Conservation (phyloP, 2,888 invertebrate species). For the Gonocerus acuteangulatus region DNA sequence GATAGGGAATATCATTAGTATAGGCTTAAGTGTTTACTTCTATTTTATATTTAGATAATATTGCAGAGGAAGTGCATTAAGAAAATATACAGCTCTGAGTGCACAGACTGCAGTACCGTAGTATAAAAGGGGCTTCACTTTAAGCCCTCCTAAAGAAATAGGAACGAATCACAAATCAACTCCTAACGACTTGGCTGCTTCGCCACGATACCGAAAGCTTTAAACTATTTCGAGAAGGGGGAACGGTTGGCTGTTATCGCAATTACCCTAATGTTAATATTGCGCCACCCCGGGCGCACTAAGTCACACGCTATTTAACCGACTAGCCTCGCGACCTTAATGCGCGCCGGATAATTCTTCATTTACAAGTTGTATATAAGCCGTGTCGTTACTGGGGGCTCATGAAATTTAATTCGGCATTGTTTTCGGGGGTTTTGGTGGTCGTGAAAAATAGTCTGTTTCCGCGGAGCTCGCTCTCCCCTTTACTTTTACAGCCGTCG, state of each 20-base stretch:
- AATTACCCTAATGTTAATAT: slow-evolving; percentile 21
- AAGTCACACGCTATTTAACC: slow-evolving; percentile 25
- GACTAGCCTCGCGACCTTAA: slow-evolving; percentile 10
- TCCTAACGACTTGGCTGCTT: background rate
- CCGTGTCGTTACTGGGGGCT: background rate
- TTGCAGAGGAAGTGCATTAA: too few relatives aligned
- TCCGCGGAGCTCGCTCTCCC: slow-evolving; percentile 1
- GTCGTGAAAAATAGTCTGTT: slow-evolving; percentile 12
- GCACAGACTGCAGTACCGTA: too few relatives aligned
- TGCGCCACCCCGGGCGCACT: background rate
- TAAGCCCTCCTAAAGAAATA: background rate
- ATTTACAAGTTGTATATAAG: background rate
- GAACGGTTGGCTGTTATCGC: background rate
- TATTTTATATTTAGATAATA: too few relatives aligned
- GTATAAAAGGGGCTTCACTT: too few relatives aligned
- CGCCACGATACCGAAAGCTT: background rate
- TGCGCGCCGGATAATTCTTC: slow-evolving; percentile 1
- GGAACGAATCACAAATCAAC: background rate
- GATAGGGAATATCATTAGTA: too few relatives aligned
- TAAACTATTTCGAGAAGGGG: background rate
- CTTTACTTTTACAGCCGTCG: too few relatives aligned
- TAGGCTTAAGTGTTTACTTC: too few relatives aligned
- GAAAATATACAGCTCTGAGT: too few relatives aligned
- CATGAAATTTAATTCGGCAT: slow-evolving; percentile 24
- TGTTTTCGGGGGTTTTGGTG: slow-evolving; percentile 2